Evolutionary conservation across 1,140 invertebrate species (phyloP).

Genomic region (Diuraphis noxia): DNA sequence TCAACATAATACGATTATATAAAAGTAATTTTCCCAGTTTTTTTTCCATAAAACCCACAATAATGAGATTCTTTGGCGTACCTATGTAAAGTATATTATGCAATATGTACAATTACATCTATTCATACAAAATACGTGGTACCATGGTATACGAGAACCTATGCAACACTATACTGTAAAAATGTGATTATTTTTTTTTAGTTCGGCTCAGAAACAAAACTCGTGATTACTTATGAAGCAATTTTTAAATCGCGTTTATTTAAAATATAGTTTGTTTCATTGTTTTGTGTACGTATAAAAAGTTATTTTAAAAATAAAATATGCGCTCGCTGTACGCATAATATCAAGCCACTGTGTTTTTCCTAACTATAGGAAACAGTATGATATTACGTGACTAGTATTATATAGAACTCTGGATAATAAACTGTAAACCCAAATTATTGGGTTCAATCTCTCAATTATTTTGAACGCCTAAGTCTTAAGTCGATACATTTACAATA

Average conservation of each 20-base stretch:
- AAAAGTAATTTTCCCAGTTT: background rate
- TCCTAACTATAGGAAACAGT: background rate
- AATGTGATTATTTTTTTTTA: background rate
- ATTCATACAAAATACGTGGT: background rate
- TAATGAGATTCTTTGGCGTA: background rate
- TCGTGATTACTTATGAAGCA: background rate
- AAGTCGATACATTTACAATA: background rate
- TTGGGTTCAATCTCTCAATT: background rate
- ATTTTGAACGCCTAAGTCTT: background rate
- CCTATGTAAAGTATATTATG: background rate
- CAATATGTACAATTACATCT: background rate
- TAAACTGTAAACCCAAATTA: background rate
- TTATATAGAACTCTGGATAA: background rate
- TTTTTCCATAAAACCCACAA: background rate
- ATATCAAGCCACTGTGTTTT: background rate
- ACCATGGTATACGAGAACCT: background rate
- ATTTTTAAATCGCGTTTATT: background rate
- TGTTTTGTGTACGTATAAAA: background rate
- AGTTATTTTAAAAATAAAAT: background rate
- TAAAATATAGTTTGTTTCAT: background rate
- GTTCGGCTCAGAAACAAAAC: background rate
- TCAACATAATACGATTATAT: background rate
- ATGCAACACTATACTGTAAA: background rate
- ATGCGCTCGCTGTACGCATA: background rate
- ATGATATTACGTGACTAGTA: background rate